These are phyloP conservation scores for Gymnoscopelus microlampas DNA, from an alignment of 2,797 vertebrate species.

Conservation along the genomic window DNA sequence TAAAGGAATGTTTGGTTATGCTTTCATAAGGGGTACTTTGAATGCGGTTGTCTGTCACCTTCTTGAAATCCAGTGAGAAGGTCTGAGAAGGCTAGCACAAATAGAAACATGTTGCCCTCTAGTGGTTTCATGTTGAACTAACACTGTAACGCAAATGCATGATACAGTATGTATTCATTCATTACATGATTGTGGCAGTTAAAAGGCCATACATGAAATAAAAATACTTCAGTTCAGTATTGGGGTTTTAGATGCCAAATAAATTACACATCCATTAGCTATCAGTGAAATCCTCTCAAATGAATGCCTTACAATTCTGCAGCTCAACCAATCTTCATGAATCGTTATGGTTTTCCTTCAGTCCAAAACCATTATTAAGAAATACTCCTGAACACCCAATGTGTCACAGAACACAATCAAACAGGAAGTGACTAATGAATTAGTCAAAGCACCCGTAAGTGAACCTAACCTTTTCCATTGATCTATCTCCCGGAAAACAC, in stretches of 20 bases:
- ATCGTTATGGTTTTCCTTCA: neutral
- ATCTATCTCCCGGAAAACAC: constrained; percentile 13
- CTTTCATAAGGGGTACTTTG: neutral
- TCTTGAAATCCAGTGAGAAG: neutral
- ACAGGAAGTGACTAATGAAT: constrained; percentile 20
- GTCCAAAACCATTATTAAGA: neutral
- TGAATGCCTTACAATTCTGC: neutral
- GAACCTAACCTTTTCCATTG: constrained; percentile 47
- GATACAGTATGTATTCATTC: neutral
- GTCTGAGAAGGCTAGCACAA: neutral
- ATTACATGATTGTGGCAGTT: constrained; percentile 2
- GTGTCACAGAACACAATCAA: constrained; percentile 7
- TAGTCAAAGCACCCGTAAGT: constrained; percentile 22
- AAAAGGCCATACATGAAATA: constrained; percentile 26
- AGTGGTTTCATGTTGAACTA: constrained; percentile 39
- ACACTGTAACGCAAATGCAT: neutral
- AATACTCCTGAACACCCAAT: neutral
- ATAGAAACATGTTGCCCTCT: constrained; percentile 66
- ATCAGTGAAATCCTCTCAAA: constrained; percentile 6
- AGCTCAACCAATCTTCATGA: neutral
- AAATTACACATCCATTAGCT: constrained; percentile 1
- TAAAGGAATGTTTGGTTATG: neutral
- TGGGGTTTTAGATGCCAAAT: constrained; percentile 31
- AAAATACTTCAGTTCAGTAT: constrained; percentile 12
- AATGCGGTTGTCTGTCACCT: constrained; percentile 3